Base-by-base conservation (phyloP, 2,888 invertebrate species). In the Heliconius charithonia region DNA sequence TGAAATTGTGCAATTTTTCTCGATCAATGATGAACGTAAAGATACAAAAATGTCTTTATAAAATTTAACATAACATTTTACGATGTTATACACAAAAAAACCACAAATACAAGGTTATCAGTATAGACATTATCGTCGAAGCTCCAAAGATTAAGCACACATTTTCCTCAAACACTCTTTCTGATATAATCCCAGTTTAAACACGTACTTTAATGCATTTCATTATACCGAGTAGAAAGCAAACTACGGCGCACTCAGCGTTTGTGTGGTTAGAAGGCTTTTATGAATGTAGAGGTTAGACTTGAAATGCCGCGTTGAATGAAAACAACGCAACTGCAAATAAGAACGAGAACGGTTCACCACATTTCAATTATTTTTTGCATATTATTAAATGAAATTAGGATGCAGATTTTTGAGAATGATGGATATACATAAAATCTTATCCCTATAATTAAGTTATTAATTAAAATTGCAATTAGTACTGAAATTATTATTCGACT, bases 181-280 rank as follows among this genome's bases (percentile, higher is more conserved):
- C 56, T 59, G 25, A 72, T 72, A 72, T 72, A 59, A 72, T 72
- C 72, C 56, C 16, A 72, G 72, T 72, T 72, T 72, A 72, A 72
- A 37, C 72, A 72, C 59, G 59, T 59, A 32, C 72, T 59, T 77
- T 65, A 75, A 66, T 75, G 75, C 77, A 77, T 79, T 79, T 75
- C 71, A 79, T 77, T 73, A 77, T 79, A n/a, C 56, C 66, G 77
- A 81, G 77, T 81, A 81, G 66, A 79, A 71, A 81, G 77, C 67
- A 73, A 77, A 71, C 74, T 75, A 59, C 66, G 74, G 71, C 71
- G 59, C 22, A 76, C 76, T 79, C 76, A 51, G 51, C 71, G 71
- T 77, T 56, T 70, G 76, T 65, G 70, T 62, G 76, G 76, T 70
- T 70, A 63, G 70, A 76, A 76, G 63, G 62, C 77, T 77, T 77